Evolutionary conservation across 2,888 invertebrate species (phyloP), one percentile per base, ranked within the genome.

Genomic region (Apoderus coryli): DNA sequence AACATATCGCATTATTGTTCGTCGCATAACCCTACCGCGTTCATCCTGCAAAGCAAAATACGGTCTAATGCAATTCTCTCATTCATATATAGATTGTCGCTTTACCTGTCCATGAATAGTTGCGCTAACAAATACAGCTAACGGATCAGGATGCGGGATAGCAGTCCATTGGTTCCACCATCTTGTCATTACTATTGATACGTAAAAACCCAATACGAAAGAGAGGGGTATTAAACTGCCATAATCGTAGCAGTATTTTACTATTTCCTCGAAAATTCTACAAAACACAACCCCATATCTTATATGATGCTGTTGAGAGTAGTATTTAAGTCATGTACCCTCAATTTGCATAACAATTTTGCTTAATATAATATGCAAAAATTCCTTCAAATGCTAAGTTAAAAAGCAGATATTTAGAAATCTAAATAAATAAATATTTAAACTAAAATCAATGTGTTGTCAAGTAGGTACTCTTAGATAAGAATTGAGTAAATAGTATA

Each of bases 141-240:
- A 71, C 9, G 80, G 76, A 61, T 88, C 86, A 1, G 86, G 85
- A 76, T 82, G 84, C 2, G 88, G 86, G 46, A 86, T 84, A 6
- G 61, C 52, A 32, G 71, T 76, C 52, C 84, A 86, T 55, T 86
- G 85, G 52, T 67, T 75, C 85, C 86, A 86, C 90, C 90, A 92
- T 46, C 92, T 69, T 34, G 78, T 80, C 76, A 90, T 88, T 28
- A 92, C 88, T 42, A 90, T 76, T 4, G 81, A 77, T 30, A 92
- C 89, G 61, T 90, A 92, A 64, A 92, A 92, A 44, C 92, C 90
- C 44, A 92, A 67, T 35, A 92, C 88, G 57, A 92, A 92, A 4
- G 90, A 88, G 41, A 92, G 58, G 9, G 92, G 92, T 46, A 92
- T 90, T 44, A 88, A 69, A 59, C 78, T 79, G 44, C 78, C 81